Evolutionary conservation across 2,797 vertebrate species (phyloP).

Genomic region (Mallotus villosus): DNA sequence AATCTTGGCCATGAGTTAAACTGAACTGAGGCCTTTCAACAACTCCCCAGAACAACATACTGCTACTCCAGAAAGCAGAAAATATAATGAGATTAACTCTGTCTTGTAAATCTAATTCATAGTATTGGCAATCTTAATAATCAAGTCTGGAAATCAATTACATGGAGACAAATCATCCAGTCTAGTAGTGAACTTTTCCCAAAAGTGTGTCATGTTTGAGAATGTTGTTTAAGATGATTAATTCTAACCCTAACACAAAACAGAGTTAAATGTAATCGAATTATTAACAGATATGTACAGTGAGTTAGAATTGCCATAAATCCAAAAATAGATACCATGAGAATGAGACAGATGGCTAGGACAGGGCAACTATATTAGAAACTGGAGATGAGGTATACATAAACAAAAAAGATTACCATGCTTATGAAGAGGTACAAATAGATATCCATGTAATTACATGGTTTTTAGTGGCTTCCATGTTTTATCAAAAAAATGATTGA

Average conservation of each 20-base stretch:
- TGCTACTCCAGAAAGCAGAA: no score
- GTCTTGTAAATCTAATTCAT: neutral
- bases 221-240: slow-evolving; percentile 27
- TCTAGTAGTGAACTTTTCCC: neutral
- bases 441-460: neutral
- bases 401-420: neutral
- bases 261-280: neutral
- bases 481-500: slow-evolving; percentile 23
- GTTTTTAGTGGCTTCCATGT: slow-evolving; percentile 20
- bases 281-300: neutral
- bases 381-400: neutral
- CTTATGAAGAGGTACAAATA: slow-evolving; percentile 13
- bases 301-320: neutral
- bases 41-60: no score
- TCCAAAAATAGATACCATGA: neutral
- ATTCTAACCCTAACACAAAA: neutral
- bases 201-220: slow-evolving; percentile 24
- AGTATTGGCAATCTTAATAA: neutral
- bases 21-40: no score
- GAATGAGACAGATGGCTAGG: neutral
- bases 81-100: no score
- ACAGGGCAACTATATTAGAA: neutral
- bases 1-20: no score
- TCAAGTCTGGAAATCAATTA: neutral
- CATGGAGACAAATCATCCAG: slow-evolving; percentile 3